phyloP scores from a whole-genome alignment of 1,140 invertebrate species.

The Drosophila nannoptera region DNA sequence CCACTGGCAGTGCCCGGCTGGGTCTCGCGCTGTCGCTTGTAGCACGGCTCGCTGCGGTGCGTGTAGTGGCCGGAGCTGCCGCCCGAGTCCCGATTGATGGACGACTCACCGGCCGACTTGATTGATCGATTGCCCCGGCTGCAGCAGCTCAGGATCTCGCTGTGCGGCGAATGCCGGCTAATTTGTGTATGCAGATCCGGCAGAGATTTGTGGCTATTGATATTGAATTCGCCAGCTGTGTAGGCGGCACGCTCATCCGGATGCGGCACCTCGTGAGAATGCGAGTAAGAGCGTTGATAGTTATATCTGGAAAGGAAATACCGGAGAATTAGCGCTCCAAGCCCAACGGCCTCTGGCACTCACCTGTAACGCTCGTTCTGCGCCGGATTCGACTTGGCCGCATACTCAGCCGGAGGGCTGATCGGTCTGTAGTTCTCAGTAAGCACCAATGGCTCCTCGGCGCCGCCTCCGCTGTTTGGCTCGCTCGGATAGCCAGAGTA shows the following conservation, averaged over 20 bases:
- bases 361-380: conserved; percentile 74
- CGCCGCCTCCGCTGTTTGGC: conserved; percentile 45
- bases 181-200: conserved; percentile 88
- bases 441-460: conserved; percentile 73
- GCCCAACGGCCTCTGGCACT: not conserved
- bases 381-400: conserved; percentile 78
- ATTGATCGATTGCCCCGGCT: conserved; percentile 78
- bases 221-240: conserved; percentile 82
- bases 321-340: not conserved
- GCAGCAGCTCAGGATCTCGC: conserved; percentile 78
- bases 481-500: conserved; percentile 43
- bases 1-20: conserved; percentile 48
- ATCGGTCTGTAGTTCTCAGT: conserved; percentile 81
- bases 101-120: conserved; percentile 77
- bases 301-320: conserved; percentile 54
- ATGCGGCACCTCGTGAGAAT: conserved; percentile 82
- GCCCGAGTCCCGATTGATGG: conserved; percentile 84
- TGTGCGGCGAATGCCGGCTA: conserved; percentile 80
- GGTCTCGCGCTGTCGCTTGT: conserved; percentile 79
- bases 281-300: conserved; percentile 83
- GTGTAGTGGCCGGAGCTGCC: conserved; percentile 89
- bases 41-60: conserved; percentile 86
- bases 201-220: conserved; percentile 89
- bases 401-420: conserved; percentile 84
- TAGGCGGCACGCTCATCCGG: conserved; percentile 79